Percentiles rank a stretch among this genome's conserved stretches.
Conservation (phyloP, 2,888 invertebrate species). For the Meloe dianella region DNA sequence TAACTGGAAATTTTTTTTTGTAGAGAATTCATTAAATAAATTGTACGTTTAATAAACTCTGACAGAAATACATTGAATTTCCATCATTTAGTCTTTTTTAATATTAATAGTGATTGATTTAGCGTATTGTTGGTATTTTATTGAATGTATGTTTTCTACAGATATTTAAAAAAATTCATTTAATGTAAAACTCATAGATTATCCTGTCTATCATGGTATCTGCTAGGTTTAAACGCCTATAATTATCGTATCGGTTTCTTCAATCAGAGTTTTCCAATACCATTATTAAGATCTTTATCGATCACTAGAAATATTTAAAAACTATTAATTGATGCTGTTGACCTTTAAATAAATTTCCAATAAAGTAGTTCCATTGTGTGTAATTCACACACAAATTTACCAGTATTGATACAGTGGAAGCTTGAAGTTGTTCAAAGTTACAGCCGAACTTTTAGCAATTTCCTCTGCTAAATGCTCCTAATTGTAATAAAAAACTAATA, state of each 20-base stretch:
- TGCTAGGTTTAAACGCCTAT: constrained; percentile 17
- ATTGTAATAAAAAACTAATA: too few relatives aligned
- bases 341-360: constrained; percentile 36
- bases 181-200: constrained; percentile 6
- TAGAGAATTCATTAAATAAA: neutral
- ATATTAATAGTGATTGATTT: constrained; percentile 28
- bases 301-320: constrained; percentile 29
- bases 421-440: too few relatives aligned
- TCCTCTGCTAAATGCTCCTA: too few relatives aligned
- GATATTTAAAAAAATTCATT: neutral
- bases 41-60: neutral
- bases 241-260: constrained; percentile 29
- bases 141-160: constrained; percentile 21
- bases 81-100: constrained; percentile 13
- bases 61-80: neutral
- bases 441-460: too few relatives aligned
- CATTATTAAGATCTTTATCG: constrained; percentile 26
- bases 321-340: constrained; percentile 36
- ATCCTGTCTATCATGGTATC: constrained; percentile 24
- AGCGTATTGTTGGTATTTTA: constrained; percentile 16
- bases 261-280: constrained; percentile 15
- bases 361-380: too few relatives aligned
- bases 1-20: neutral
- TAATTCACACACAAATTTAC: too few relatives aligned
- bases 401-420: too few relatives aligned